Conservation (phyloP, 2,113 vertebrate genomes). For the Terrapene triunguis region DNA sequence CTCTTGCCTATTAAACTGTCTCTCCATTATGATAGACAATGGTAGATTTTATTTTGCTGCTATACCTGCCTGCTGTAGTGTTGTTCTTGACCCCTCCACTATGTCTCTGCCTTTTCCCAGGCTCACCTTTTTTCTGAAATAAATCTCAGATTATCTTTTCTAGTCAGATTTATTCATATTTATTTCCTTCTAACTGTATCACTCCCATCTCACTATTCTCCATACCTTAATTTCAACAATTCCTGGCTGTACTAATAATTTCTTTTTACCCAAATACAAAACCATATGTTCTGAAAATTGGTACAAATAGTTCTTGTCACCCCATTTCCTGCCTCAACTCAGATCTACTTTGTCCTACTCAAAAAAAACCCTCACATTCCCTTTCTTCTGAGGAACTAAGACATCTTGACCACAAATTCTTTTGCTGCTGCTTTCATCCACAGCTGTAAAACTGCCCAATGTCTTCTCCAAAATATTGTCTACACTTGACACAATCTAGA, state of each 20-base stretch:
- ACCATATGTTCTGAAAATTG: not conserved
- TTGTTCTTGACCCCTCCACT: not conserved
- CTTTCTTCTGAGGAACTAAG: not conserved
- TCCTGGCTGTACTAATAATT: not conserved
- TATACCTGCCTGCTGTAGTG: not conserved
- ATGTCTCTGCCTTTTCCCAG: not conserved
- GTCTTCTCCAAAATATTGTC: accelerated
- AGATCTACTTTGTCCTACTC: not conserved
- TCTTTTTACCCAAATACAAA: not conserved
- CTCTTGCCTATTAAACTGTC: not conserved
- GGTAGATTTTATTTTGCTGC: not conserved
- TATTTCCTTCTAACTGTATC: not conserved
- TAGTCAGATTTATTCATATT: not conserved
- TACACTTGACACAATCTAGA: accelerated
- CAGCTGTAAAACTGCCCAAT: not conserved
- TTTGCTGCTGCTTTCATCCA: not conserved
- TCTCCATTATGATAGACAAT: not conserved
- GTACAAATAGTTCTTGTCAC: not conserved
- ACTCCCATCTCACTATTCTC: not conserved
- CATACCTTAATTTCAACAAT: not conserved
- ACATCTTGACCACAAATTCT: not conserved
- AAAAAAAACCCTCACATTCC: not conserved
- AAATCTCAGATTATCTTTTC: not conserved
- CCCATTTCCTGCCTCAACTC: not conserved
- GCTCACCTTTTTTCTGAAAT: not conserved